phyloP scores from a whole-genome alignment of 2,113 vertebrate genomes.

The Syrrhaptes paradoxus region DNA sequence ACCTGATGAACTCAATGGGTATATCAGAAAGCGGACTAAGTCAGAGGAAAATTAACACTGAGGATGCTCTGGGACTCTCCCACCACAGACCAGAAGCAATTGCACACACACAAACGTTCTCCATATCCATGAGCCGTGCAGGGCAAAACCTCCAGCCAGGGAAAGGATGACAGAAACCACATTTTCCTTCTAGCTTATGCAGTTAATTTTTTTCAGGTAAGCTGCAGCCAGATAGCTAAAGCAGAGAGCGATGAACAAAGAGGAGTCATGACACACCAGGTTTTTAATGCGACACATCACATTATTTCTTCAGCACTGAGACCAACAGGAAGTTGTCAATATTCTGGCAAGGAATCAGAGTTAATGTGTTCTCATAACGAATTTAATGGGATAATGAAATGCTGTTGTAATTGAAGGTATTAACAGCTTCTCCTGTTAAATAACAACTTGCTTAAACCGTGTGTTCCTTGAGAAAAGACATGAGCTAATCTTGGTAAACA shows the following conservation, averaged over 20 bases:
- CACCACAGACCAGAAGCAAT: neutral
- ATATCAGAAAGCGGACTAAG: neutral
- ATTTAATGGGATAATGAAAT: slow-evolving; percentile 62
- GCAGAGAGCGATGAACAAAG: neutral
- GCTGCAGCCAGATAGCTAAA: neutral
- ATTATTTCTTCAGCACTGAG: neutral
- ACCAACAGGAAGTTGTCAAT: slow-evolving; percentile 24
- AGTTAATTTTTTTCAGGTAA: neutral
- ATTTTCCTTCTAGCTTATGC: neutral
- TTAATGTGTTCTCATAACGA: slow-evolving; percentile 16
- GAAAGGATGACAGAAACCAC: neutral
- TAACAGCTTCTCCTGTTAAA: slow-evolving; percentile 59
- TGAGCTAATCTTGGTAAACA: slow-evolving; percentile 47
- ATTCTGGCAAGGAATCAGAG: slow-evolving; percentile 1
- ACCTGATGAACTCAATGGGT: neutral
- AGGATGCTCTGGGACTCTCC: neutral
- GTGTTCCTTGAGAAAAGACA: slow-evolving; percentile 23
- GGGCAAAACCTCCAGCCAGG: neutral
- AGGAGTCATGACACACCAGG: neutral
- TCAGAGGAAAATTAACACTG: neutral
- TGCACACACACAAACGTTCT: neutral
- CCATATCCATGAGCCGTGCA: neutral
- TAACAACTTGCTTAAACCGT: slow-evolving; percentile 12
- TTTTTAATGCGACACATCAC: neutral
- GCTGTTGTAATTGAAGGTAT: slow-evolving; percentile 57